Evolutionary conservation across 2,113 vertebrate species (phyloP), one percentile per base, ranked within the genome.

Genomic region (Carassius carassius): DNA sequence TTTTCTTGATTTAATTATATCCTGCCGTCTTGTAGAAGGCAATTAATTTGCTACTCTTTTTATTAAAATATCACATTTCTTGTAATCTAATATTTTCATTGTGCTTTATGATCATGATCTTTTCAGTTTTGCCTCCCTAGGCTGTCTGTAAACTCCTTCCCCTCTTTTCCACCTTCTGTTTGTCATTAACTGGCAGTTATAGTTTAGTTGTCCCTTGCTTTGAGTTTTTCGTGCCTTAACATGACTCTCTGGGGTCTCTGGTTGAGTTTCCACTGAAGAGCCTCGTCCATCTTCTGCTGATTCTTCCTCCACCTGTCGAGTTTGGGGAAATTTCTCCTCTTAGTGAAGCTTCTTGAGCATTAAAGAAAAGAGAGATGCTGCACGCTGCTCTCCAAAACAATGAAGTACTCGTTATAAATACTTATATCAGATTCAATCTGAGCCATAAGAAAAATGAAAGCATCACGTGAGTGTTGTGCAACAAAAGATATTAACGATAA

Each of bases 161-260:
- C 73, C 62, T 84, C 54, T 77, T 60, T 54, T 82, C 75, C 65
- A 88, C 83, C 86, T 89, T 89, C 87, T 90, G 86, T 85, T 90
- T 60, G 73, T 87, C 84, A 88, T 89, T 87, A 90, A 84, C 85
- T 85, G 72, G 84, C 67, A 85, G 87, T 90, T 90, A 86, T 88
- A 86, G 82, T 88, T 88, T 87, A 87, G 88, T 87, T 89, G 49
- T 32, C 35, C 49, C 69, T 7, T 70, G 60, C 41, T 58, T 73
- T 82, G 72, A 79, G 70, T 35, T 85, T 29, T 65, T 84, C 70
- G 60, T 23, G 19, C 17, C 58, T 44, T 69, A 49, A 19, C 75
- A 75, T 78, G 60, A 17, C 85, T 78, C 79, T 65, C 76, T 83
- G 79, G 72, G 73, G 85, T 80, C 13, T 84, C 83, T 76, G 74